phyloP scores from a whole-genome alignment of 1,140 invertebrate species.

The Acromyrmex echinatior region DNA sequence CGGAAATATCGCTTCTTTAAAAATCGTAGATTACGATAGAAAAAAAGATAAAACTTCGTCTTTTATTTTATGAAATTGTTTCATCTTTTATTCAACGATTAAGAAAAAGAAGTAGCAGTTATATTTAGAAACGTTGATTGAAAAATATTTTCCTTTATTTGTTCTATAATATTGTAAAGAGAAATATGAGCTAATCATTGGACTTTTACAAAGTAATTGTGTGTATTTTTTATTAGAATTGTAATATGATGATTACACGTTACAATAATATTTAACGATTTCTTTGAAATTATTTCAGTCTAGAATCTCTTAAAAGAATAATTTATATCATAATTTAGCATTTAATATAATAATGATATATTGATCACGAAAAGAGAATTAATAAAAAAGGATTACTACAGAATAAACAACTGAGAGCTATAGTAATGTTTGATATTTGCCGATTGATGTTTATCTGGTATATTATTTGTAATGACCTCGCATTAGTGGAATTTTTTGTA shows the following conservation, averaged over 20 bases:
- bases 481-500: not conserved
- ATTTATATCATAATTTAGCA: not conserved
- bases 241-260: not conserved
- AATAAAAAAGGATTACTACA: too few relatives aligned
- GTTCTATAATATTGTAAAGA: not conserved
- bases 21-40: not conserved
- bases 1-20: not conserved
- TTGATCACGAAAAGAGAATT: too few relatives aligned
- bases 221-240: not conserved
- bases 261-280: not conserved
- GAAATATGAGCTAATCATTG: not conserved
- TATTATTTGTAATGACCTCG: not conserved
- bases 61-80: too few relatives aligned
- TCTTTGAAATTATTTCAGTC: not conserved
- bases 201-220: not conserved
- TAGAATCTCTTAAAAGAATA: not conserved
- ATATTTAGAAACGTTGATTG: not conserved
- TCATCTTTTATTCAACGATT: not conserved
- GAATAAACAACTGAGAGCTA: not conserved
- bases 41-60: too few relatives aligned
- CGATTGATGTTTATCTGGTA: not conserved
- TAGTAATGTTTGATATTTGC: not conserved
- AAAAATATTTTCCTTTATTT: not conserved
- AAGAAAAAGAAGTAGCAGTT: not conserved
- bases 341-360: not conserved